Conservation (phyloP, 1,140 invertebrate genomes). For the Zaprionus kolodkinae region DNA sequence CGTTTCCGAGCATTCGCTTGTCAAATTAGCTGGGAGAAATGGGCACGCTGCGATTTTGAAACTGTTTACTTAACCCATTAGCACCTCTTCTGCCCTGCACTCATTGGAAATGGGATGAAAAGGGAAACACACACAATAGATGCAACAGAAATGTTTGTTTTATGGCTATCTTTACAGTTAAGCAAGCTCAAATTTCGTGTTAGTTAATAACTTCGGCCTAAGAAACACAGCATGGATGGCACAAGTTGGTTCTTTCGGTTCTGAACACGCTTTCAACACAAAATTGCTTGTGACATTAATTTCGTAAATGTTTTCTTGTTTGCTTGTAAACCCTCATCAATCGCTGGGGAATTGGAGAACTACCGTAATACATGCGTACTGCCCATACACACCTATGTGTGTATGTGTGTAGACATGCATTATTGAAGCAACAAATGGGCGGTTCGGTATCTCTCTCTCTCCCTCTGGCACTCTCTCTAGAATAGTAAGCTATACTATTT, state of each 20-base stretch:
- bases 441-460: background rate
- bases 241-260: conserved; percentile 5
- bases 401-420: conserved; percentile 55
- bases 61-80: conserved; percentile 37
- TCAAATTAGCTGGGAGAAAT: conserved; percentile 53
- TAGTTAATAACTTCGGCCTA: conserved; percentile 6
- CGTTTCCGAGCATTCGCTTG: conserved; percentile 24
- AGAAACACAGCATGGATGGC: background rate
- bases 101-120: background rate
- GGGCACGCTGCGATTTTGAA: conserved; percentile 29
- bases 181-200: background rate
- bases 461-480: background rate
- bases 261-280: conserved; percentile 19
- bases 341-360: conserved; percentile 64
- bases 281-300: conserved; percentile 71
- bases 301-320: conserved; percentile 56
- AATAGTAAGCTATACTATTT: conserved; percentile 69
- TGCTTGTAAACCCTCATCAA: conserved; percentile 58
- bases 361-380: conserved; percentile 2
- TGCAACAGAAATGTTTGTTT: background rate
- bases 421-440: conserved; percentile 79
- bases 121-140: background rate
- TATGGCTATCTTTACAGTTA: background rate
- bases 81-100: conserved; percentile 18
- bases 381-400: background rate